Evolutionary conservation across 2,797 vertebrate genomes (phyloP).

Genomic region (Poeciliopsis paucimaculata): DNA sequence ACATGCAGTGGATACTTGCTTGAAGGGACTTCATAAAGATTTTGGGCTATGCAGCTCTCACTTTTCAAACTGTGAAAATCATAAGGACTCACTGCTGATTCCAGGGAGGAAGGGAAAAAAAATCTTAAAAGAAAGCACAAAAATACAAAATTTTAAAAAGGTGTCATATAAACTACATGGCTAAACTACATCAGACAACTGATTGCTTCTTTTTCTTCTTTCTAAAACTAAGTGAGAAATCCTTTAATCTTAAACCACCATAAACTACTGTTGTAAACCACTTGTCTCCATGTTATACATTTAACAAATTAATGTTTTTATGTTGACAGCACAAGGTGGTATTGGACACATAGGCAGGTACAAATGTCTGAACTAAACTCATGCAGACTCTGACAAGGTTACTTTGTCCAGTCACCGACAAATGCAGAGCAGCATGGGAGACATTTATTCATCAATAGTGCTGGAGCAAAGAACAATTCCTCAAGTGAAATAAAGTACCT

Average conservation of each 20-base stretch:
- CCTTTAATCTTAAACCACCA: background rate
- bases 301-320: background rate
- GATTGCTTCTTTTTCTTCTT: background rate
- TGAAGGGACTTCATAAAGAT: conserved; percentile 60
- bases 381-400: background rate
- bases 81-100: background rate
- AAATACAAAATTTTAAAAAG: background rate
- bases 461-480: background rate
- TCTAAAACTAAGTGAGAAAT: background rate
- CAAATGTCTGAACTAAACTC: background rate
- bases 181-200: background rate
- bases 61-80: conserved; percentile 49
- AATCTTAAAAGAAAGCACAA: background rate
- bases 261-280: background rate
- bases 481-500: background rate
- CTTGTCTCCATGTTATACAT: background rate
- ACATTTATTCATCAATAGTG: background rate
- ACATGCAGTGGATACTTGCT: conserved; percentile 15
- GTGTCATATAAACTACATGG: background rate
- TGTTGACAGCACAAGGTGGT: background rate
- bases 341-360: background rate
- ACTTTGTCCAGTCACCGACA: background rate
- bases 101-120: background rate
- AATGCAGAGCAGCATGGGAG: background rate
- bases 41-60: conserved; percentile 70